Evolutionary conservation across 2,797 vertebrate genomes (phyloP), one percentile per base, ranked within the genome.

Genomic region (Uromys caudimaculatus): DNA sequence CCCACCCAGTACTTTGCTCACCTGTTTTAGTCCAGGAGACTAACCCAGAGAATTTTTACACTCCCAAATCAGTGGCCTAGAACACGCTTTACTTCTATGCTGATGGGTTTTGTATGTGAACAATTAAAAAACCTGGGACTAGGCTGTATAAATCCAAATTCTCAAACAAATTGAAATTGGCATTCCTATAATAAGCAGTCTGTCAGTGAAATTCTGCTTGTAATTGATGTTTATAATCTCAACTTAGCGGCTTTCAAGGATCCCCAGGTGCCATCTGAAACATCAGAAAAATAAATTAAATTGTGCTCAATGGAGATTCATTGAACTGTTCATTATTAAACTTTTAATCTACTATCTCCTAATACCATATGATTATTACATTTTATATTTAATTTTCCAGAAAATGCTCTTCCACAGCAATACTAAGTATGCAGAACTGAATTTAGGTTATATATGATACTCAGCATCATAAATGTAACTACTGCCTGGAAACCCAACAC

Each of bases 131-230:
- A 92, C 69, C 62, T 27, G 62, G 10, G 52, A 90, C 91, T 64
- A 5, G 32, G 23, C 47, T 35, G 84, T 91, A 92, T 75, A 41
- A 96, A 89, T 89, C 13, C 11, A 79, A 85, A 95, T 91, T 95
- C 50, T 73, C 93, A 93, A 96, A 62, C 58, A 96, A 93, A 91
- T 96, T 96, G 93, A 95, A 94, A 95, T 92, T 54, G 91, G 21
- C 50, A 95, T 95, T 94, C 62, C 35, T 50, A 79, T 85, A 95
- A 78, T 90, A 89, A 90, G 41, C 94, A 50, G 50, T 77, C 71
- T 91, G 52, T 56, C 73, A 90, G 89, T 60, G 52, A 95, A 95
- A 83, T 86, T 96, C 64, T 81, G 17, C 87, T 92, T 95, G 69
- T 96, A 94, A 95, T 41, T 88, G 52, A 86, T 95, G 38, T 76